Conservation (phyloP, 37 sponge, comb jelly and placozoan species). For the Bolinopsis microptera region DNA sequence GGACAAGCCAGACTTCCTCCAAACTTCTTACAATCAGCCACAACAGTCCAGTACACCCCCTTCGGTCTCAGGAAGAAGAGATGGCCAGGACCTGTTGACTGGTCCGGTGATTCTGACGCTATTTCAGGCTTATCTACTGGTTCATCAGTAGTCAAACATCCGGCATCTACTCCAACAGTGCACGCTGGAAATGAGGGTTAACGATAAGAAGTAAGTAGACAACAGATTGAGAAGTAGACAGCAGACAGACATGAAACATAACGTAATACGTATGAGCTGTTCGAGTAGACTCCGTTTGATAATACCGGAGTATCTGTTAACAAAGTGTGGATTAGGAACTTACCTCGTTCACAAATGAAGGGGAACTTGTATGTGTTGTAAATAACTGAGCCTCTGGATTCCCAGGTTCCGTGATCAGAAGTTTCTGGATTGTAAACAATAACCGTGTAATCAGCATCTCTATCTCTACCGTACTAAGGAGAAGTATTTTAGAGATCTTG, state of each 20-base stretch:
- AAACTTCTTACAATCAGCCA: neutral
- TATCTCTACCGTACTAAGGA: neutral
- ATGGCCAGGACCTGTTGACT: neutral
- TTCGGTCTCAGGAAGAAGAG: conserved; percentile 13
- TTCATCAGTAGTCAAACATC: neutral
- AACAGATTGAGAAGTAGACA: too few relatives aligned
- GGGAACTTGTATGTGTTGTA: conserved; percentile 12
- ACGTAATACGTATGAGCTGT: too few relatives aligned
- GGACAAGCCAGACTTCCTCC: conserved; percentile 1
- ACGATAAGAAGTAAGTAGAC: too few relatives aligned
- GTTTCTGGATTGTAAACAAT: neutral
- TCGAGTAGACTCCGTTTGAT: too few relatives aligned
- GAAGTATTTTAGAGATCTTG: too few relatives aligned
- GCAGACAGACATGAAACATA: too few relatives aligned
- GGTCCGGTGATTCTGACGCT: neutral
- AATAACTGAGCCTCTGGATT: neutral
- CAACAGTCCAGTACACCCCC: neutral
- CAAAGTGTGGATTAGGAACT: too few relatives aligned
- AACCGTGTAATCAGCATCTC: conserved; percentile 14
- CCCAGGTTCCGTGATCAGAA: neutral
- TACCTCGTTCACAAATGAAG: neutral
- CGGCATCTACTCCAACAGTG: neutral
- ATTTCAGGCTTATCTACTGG: neutral
- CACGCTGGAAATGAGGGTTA: too few relatives aligned
- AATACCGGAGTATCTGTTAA: too few relatives aligned